phyloP scores from a whole-genome alignment of 2,888 invertebrate species.

The Melanchra persicariae region DNA sequence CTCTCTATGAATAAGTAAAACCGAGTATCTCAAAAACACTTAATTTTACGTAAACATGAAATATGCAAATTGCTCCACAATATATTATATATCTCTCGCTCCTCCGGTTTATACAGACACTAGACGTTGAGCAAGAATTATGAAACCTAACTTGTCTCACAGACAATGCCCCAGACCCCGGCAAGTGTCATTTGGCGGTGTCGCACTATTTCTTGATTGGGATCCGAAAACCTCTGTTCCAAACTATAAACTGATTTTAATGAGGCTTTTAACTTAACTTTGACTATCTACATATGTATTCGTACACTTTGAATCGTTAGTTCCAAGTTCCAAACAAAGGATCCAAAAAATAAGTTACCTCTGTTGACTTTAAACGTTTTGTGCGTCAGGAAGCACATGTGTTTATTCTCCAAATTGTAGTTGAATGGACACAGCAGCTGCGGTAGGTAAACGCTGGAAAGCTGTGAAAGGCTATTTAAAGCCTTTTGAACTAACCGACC shows the following conservation, averaged over 20 bases:
- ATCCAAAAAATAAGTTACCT: not conserved
- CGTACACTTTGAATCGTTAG: not conserved
- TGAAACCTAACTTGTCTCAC: not conserved
- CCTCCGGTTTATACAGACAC: not conserved
- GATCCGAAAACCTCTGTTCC: not conserved
- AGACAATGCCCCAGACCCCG: not conserved
- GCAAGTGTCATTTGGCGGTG: constrained; percentile 2
- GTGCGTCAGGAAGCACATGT: not conserved
- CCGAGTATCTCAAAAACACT: constrained; percentile 16
- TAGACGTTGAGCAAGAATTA: not conserved
- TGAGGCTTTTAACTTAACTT: not conserved
- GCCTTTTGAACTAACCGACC: not conserved
- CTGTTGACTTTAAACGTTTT: not conserved
- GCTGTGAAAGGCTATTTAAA: not conserved
- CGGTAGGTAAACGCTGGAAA: not conserved
- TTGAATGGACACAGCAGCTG: not conserved
- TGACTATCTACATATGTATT: not conserved
- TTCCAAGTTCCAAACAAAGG: not conserved
- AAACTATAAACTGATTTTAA: constrained; percentile 2
- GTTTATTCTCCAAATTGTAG: not conserved
- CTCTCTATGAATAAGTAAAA: constrained; percentile 50
- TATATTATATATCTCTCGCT: constrained; percentile 14
- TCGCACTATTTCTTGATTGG: constrained; percentile 4
- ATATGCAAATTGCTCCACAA: constrained; percentile 42
- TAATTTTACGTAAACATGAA: constrained; percentile 38